phyloP scores from a whole-genome alignment of 2,888 invertebrate species.

The Drosophila paranaensis region DNA sequence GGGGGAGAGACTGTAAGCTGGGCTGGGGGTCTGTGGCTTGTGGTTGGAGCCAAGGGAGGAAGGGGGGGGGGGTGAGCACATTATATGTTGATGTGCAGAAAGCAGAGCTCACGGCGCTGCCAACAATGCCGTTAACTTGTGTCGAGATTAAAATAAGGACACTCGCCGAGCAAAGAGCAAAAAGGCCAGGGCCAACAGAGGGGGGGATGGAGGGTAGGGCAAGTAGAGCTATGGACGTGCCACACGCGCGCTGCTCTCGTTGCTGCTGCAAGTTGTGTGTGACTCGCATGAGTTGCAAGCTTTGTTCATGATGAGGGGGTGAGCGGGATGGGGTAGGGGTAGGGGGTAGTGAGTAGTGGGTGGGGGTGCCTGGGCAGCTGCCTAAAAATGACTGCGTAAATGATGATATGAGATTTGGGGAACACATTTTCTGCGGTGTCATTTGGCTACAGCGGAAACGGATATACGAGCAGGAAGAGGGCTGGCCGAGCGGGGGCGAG shows the following conservation, averaged over 20 bases:
- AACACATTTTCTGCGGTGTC: constrained; percentile 75
- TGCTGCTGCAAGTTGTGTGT: constrained; percentile 50
- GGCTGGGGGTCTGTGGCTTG: not conserved
- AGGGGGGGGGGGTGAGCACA: constrained; percentile 14
- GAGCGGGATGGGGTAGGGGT: not conserved
- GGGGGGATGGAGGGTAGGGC: not conserved
- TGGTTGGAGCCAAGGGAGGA: not conserved
- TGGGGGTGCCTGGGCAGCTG: constrained; percentile 10
- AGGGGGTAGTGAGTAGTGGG: not conserved
- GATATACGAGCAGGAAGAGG: constrained; percentile 43
- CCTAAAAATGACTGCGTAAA: constrained; percentile 74
- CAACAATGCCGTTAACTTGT: constrained; percentile 80
- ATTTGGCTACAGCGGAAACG: constrained; percentile 67
- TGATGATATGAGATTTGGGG: constrained; percentile 76
- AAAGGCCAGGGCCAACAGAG: constrained; percentile 18
- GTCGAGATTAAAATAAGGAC: constrained; percentile 79
- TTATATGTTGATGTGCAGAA: constrained; percentile 57
- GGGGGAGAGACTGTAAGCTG: constrained; percentile 10
- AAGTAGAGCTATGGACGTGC: constrained; percentile 48
- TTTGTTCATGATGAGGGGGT: constrained; percentile 65
- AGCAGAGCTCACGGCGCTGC: constrained; percentile 67
- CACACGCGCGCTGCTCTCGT: constrained; percentile 27
- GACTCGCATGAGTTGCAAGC: constrained; percentile 73
- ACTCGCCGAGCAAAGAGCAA: constrained; percentile 40
- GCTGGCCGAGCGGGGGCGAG: not conserved